Evolutionary conservation across 2,888 invertebrate species (phyloP).

Genomic region (Diaperis boleti): DNA sequence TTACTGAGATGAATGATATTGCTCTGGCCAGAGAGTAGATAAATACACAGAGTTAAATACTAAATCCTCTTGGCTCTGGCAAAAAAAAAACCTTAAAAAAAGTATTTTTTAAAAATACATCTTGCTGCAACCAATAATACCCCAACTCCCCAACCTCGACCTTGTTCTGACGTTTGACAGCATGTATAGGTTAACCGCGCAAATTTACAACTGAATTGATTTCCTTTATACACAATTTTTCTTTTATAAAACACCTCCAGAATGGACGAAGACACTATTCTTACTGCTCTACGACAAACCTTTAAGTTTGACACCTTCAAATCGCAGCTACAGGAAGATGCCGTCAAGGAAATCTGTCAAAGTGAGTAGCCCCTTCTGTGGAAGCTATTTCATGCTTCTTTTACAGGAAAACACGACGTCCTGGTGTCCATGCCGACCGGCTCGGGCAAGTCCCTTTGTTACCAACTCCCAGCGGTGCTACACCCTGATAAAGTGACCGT

Average conservation of each 20-base stretch:
- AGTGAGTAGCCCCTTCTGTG: conserved; percentile 66
- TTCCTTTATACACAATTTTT: background rate
- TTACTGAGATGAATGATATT: too few relatives aligned
- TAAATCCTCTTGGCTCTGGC: too few relatives aligned
- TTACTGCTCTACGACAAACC: conserved; percentile 16
- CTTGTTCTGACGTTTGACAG: too few relatives aligned
- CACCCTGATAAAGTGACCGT: conserved; percentile 85
- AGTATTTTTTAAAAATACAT: too few relatives aligned
- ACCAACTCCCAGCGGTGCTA: conserved; percentile 93
- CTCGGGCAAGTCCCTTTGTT: conserved; percentile 97
- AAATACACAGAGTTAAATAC: too few relatives aligned
- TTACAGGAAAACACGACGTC: conserved; percentile 87
- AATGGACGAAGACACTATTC: conserved; percentile 51
- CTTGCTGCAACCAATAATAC: too few relatives aligned
- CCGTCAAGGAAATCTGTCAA: conserved; percentile 79
- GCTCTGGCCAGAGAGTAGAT: too few relatives aligned
- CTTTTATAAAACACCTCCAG: conserved; percentile 10
- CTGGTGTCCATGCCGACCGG: conserved; percentile 99
- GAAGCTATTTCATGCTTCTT: conserved; percentile 14
- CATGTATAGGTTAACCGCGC: conserved; percentile 11
- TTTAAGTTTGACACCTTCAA: conserved; percentile 59
- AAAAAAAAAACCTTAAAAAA: too few relatives aligned
- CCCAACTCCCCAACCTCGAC: too few relatives aligned
- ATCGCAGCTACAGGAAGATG: conserved; percentile 83
- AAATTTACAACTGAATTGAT: background rate